These are phyloP conservation scores for Dryobota labecula DNA, from an alignment of 2,888 invertebrate species.

Conservation along the genomic window DNA sequence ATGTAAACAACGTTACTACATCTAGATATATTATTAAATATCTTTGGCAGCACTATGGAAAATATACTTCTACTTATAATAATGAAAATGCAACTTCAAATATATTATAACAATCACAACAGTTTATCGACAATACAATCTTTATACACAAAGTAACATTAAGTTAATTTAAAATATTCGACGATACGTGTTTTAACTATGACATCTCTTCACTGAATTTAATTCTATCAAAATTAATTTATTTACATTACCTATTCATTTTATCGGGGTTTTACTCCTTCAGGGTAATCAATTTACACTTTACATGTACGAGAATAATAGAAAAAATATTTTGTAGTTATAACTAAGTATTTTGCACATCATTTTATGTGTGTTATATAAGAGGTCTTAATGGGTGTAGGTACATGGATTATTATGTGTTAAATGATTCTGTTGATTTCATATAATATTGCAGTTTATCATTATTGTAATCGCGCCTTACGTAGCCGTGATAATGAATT, in stretches of 20 bases:
- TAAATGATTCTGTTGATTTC: conserved; percentile 33
- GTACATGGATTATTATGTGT: conserved; percentile 29
- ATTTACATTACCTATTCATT: conserved; percentile 82
- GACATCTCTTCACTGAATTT: conserved; percentile 71
- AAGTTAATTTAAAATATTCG: conserved; percentile 78
- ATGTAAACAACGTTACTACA: conserved; percentile 88
- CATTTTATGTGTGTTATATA: conserved; percentile 70
- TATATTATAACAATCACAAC: conserved; percentile 89
- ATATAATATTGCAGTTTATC: conserved; percentile 28
- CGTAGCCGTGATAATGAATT: conserved; percentile 43
- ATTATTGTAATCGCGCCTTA: conserved; percentile 40
- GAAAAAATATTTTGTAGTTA: conserved; percentile 73
- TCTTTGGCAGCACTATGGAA: conserved; percentile 91
- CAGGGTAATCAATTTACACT: conserved; percentile 82
- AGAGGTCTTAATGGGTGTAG: conserved; percentile 66
- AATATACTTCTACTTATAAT: conserved; percentile 89
- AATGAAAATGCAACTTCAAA: conserved; percentile 90
- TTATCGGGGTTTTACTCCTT: conserved; percentile 88
- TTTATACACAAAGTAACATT: conserved; percentile 81
- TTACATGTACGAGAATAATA: conserved; percentile 78
- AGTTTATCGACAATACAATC: conserved; percentile 86
- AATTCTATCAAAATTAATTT: conserved; percentile 81
- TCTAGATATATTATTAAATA: conserved; percentile 86
- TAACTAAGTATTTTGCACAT: conserved; percentile 79
- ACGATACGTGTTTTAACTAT: conserved; percentile 76